These are phyloP conservation scores for Aphodius sticticus DNA, from an alignment of 2,888 invertebrate genomes.

Conservation along the genomic window DNA sequence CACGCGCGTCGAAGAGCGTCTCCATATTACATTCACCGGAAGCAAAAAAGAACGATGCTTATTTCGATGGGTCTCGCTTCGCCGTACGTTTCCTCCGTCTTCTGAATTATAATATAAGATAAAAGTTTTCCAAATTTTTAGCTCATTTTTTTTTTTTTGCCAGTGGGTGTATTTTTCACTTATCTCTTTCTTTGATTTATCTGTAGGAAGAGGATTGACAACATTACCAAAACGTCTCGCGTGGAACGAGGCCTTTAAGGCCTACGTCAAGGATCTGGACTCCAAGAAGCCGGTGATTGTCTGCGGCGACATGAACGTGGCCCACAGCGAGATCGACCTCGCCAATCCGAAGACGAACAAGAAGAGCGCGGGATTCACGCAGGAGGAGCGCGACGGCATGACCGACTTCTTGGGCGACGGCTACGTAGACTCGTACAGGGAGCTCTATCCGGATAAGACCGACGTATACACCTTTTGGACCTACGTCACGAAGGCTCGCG, in stretches of 20 bases:
- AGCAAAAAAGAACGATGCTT: no score
- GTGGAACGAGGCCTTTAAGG: conserved; percentile 88
- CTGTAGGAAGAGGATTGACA: conserved; percentile 79
- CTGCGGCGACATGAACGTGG: conserved; percentile 97
- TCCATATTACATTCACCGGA: no score
- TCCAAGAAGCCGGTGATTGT: conserved; percentile 91
- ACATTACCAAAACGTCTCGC: conserved; percentile 86
- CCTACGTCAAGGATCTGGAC: conserved; percentile 82
- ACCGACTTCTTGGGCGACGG: conserved; percentile 81
- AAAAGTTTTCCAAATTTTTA: background rate
- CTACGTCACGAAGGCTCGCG: conserved; percentile 86
- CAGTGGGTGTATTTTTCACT: background rate
- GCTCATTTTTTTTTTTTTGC: background rate
- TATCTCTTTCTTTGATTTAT: background rate
- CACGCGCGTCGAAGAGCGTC: no score
- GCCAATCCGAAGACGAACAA: conserved; percentile 93
- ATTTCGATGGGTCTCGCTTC: no score
- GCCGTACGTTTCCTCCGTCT: no score
- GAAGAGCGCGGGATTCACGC: conserved; percentile 94
- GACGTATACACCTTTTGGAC: conserved; percentile 96
- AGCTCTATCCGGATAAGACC: conserved; percentile 83
- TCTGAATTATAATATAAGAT: no score
- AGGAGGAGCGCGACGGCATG: conserved; percentile 93
- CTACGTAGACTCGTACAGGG: conserved; percentile 88
- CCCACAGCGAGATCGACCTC: conserved; percentile 94